Percentiles rank a stretch among this genome's conserved stretches.
Conservation (phyloP, 2,888 invertebrate species). For the Bellardia bayeri region DNA sequence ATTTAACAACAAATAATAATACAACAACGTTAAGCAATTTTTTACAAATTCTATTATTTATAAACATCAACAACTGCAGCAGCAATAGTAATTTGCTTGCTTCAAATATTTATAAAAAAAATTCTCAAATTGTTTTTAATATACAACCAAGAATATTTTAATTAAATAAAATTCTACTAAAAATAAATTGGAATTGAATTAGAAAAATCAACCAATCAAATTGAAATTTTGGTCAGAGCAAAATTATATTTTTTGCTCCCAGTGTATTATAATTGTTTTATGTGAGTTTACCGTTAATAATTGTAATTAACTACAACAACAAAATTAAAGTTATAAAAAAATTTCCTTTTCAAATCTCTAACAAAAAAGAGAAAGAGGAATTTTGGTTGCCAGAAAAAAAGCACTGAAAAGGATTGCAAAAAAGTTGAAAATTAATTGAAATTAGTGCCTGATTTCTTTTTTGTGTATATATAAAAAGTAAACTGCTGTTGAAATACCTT, state of each 20-base stretch:
- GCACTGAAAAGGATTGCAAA: conserved; percentile 48
- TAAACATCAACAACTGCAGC: conserved; percentile 46
- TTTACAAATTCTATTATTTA: conserved; percentile 31
- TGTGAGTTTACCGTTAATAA: conserved; percentile 47
- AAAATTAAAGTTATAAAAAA: conserved; percentile 22
- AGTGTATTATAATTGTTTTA: conserved; percentile 44
- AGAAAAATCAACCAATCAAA: background rate
- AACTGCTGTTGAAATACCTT: background rate
- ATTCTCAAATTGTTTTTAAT: conserved; percentile 36
- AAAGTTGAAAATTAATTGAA: background rate
- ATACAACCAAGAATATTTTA: conserved; percentile 64
- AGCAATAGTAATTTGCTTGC: conserved; percentile 33
- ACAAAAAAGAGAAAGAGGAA: background rate
- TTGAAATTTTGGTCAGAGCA: background rate
- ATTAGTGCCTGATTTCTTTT: conserved; percentile 27
- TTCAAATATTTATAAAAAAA: conserved; percentile 40
- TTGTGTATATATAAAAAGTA: background rate
- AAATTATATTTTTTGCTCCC: background rate
- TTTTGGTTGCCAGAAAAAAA: conserved; percentile 14
- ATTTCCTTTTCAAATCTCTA: background rate
- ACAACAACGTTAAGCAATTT: conserved; percentile 37
- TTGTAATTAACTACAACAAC: conserved; percentile 23
- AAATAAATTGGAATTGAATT: conserved; percentile 30
- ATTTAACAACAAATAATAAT: conserved; percentile 17
- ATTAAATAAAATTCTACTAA: conserved; percentile 42